Evolutionary conservation across 2,888 invertebrate species (phyloP), one percentile per base, ranked within the genome.

Genomic region (Trissolcus japonicus): DNA sequence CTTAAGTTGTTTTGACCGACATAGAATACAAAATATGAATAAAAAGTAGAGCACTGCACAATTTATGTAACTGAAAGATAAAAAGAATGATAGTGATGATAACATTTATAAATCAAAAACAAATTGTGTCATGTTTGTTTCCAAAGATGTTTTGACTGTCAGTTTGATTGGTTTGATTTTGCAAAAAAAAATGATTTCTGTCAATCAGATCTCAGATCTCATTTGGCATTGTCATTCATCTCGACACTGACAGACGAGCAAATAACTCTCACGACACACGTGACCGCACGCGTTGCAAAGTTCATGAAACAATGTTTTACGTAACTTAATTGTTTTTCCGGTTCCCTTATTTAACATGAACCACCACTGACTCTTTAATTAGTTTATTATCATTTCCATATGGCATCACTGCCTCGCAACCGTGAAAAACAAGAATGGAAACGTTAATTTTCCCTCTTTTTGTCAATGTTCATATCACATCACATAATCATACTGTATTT

Each of bases 311-410:
- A 62, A 56, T 54, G 59, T 57, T 68, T 69, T 60, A 55, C 54
- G 69, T 54, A 69, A 61, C 54, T 4, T 40, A 60, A 68, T 69
- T 61, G 40, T 61, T 69, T 54, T 61, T 61, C 55, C 56, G 43
- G 55, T 56, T 69, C 55, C 55, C 61, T 60, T 61, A 61, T 69
- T 69, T 61, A 50, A 40, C 41, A 40, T 29, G 55, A 69, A 48
- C 55, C 46, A 17, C 40, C 7, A n/a, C 16, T 14, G 48, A 35
- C 11, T 40, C 6, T 51, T 55, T 68, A 68, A 60, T 68, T 60
- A 60, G 54, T 60, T 41, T 25, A 61, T 61, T 61, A 54, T 51
- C 53, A 61, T 51, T 43, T 53, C 57, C 53, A 53, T 59, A 56
- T 56, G 46, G 35, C 65, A n/a, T 55, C 19, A 11, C 35, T 17